Base-by-base conservation (phyloP, 2,113 vertebrate species). In the Lophius piscatorius region DNA sequence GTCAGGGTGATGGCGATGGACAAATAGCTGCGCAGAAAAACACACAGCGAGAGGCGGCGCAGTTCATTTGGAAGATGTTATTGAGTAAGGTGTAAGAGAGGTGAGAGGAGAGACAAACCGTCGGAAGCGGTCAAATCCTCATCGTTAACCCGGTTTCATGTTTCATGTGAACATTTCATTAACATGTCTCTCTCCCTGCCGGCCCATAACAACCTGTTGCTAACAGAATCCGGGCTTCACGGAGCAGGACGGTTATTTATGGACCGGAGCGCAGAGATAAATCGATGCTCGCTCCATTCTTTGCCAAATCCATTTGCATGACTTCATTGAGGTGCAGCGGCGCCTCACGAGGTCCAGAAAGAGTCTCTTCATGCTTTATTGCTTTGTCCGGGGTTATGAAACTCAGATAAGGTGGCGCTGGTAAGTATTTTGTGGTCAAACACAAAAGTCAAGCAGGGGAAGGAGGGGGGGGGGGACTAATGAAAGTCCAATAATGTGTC, bases 141-240 rank as follows among this genome's bases (percentile, higher is more conserved):
- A 34, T 64, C 47, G 68, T 72, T 59, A 40, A 26, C 39, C 63
- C 41, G 0, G 6, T 50, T 70, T 65, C 42, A 45, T 59, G 74
- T 50, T 70, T 65, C 42, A 45, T 59, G 74, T 50, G 0, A 44
- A 63, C 66, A 39, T 63, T 69, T 70, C 44, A 74, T 63, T 63
- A 48, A 54, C 22, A 46, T 31, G 46, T 31, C 18, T 39, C 47
- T 29, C 24, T 11, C 26, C 22, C 24, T 20, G 42, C 77, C 72
- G 72, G 76, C 70, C 76, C 75, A 39, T 10, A 45, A n/a, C 60
- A 45, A 79, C 74, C 56, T 68, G 66, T 56, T 74, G 51, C 69
- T 14, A 17, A 57, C 62, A 31, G 63, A 47, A 57, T 55, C 13
- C 49, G 34, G 48, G 51, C 38, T 61, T 9, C 31, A 41, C 49